Percentiles rank a stretch among this genome's conserved stretches.
Evolutionary conservation across 1,140 invertebrate species (phyloP).

Genomic region (Cydia pomonella): DNA sequence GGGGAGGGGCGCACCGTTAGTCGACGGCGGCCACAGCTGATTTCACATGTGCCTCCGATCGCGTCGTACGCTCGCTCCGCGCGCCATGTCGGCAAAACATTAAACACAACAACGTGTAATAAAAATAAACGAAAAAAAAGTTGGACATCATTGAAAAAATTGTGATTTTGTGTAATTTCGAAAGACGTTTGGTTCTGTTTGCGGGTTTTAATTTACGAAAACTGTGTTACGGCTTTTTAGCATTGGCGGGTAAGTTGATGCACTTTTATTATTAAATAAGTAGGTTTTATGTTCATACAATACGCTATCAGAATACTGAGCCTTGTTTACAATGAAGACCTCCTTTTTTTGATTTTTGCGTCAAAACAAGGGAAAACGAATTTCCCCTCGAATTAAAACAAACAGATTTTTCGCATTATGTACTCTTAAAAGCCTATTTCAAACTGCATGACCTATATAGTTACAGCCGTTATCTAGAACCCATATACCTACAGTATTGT

Average conservation of each 20-base stretch:
- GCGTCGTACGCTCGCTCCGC: slow-evolving; percentile 53
- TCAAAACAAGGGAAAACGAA: no score
- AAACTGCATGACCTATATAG: no score
- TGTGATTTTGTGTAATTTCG: slow-evolving; percentile 5
- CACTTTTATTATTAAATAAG: slow-evolving; percentile 19
- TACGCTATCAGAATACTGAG: neutral
- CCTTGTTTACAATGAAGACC: neutral
- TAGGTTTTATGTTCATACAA: neutral
- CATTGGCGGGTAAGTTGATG: slow-evolving; percentile 42
- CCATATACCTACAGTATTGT: neutral
- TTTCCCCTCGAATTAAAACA: no score
- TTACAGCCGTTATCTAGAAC: no score
- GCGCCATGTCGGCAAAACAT: slow-evolving; percentile 56
- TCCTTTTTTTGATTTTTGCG: no score
- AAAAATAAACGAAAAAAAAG: neutral
- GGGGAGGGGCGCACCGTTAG: slow-evolving; percentile 57
- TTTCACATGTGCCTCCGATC: slow-evolving; percentile 69
- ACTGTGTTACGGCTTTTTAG: neutral
- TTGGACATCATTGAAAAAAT: neutral
- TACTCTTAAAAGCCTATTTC: no score
- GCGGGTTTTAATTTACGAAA: neutral
- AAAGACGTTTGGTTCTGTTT: neutral
- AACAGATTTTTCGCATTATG: no score
- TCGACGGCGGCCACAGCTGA: slow-evolving; percentile 66
- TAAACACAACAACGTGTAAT: neutral